phyloP scores from a whole-genome alignment of 2,797 vertebrate species.

The Xenops minutus region DNA sequence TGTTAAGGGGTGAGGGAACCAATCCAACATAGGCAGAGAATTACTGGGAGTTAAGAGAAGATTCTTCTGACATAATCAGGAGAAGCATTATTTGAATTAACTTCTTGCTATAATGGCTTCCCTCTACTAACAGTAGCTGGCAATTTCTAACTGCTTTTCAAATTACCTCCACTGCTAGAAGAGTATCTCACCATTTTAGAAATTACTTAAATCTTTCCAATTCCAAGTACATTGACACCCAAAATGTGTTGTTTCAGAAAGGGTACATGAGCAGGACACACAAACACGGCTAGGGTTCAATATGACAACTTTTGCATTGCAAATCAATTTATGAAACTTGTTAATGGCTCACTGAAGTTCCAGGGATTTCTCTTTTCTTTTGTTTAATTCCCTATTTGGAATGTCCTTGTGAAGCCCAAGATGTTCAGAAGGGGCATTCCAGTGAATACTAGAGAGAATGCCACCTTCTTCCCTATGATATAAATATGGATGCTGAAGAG shows the following conservation, averaged over 20 bases:
- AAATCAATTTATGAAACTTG: not conserved
- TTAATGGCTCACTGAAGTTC: not conserved
- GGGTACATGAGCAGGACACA: not conserved
- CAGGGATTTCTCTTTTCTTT: not conserved
- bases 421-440: not conserved
- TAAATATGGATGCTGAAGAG: not conserved
- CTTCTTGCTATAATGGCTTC: not conserved
- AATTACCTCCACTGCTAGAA: not conserved
- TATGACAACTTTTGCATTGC: not conserved
- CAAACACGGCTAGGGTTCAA: not conserved
- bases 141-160: not conserved
- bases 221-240: not conserved
- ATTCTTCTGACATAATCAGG: not conserved
- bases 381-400: not conserved
- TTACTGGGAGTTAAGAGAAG: constrained; percentile 28
- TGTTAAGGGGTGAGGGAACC: constrained; percentile 21
- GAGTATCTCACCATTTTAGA: not conserved
- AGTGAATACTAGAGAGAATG: not conserved
- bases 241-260: not conserved
- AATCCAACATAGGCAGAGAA: constrained; percentile 6
- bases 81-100: constrained; percentile 27
- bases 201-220: not conserved
- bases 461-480: not conserved
- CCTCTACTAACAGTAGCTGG: not conserved
- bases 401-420: not conserved